These are phyloP conservation scores for Oncopodura yosiiana DNA, from an alignment of 1,140 invertebrate genomes.

Conservation along the genomic window DNA sequence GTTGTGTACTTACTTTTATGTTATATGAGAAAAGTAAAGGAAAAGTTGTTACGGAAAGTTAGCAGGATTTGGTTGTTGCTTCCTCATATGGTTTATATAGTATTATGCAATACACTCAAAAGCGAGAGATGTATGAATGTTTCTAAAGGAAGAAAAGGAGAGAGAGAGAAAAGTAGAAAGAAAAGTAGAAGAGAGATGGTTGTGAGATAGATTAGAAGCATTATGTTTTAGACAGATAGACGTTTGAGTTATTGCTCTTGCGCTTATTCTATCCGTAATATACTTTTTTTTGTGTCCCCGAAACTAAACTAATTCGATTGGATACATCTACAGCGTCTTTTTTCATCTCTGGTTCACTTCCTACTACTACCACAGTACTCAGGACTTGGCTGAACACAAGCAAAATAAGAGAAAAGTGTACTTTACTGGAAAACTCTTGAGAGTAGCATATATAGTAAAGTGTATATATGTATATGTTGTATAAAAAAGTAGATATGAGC, in stretches of 20 bases:
- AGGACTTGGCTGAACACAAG: conserved; percentile 8
- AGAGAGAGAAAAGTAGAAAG: too few species aligned
- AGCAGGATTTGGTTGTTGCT: too few species aligned
- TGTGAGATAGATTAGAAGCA: conserved; percentile 36
- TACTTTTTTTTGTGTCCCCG: conserved; percentile 34
- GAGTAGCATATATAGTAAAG: too few species aligned
- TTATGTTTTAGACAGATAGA: conserved; percentile 36
- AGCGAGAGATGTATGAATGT: not conserved
- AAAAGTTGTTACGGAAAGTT: too few species aligned
- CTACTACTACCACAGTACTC: conserved; percentile 15
- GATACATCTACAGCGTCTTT: conserved; percentile 33
- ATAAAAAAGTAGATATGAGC: not conserved
- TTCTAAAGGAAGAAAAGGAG: not conserved
- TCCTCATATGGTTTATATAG: too few species aligned
- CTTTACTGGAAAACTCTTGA: conserved; percentile 3
- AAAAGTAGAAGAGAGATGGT: conserved; percentile 31
- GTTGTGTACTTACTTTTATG: too few species aligned
- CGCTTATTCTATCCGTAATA: conserved; percentile 34
- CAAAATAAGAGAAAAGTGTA: conserved; percentile 2
- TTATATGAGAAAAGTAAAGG: too few species aligned
- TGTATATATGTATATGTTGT: not conserved
- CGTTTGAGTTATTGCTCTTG: conserved; percentile 36
- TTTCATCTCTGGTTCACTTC: conserved; percentile 31
- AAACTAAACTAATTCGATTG: conserved; percentile 32
- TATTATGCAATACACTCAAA: too few species aligned